These are phyloP conservation scores for Panopea generosa DNA, from an alignment of 2,888 invertebrate species.

Conservation along the genomic window DNA sequence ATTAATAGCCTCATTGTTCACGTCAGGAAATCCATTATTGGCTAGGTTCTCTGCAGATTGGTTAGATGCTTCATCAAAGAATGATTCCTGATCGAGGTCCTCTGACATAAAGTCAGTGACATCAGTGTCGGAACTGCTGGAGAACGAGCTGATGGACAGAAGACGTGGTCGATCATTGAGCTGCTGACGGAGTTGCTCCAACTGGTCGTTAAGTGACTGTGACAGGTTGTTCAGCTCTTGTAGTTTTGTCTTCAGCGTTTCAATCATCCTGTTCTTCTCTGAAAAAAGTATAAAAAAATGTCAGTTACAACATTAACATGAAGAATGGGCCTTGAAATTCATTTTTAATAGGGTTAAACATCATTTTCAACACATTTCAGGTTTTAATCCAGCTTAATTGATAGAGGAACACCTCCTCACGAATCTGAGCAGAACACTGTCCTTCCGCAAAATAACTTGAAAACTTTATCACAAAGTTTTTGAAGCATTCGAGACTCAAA, in stretches of 20 bases:
- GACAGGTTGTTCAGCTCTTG: constrained; percentile 67
- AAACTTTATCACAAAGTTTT: no score
- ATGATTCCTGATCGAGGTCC: constrained; percentile 38
- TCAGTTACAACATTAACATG: no score
- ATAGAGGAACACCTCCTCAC: no score
- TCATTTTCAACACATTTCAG: no score
- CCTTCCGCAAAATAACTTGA: no score
- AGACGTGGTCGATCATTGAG: constrained; percentile 35
- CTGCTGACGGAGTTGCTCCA: constrained; percentile 66
- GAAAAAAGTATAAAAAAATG: constrained; percentile 43
- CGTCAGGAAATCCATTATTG: constrained; percentile 2
- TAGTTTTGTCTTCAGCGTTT: constrained; percentile 66
- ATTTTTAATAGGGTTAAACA: no score
- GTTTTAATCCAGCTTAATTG: no score
- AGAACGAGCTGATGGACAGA: constrained; percentile 19
- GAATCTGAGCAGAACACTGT: no score
- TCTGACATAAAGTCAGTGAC: constrained; percentile 50
- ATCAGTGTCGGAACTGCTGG: constrained; percentile 46
- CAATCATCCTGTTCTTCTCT: constrained; percentile 70
- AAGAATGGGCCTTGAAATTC: no score
- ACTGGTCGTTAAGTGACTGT: constrained; percentile 66
- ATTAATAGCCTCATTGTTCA: background rate
- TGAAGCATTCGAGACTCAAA: no score
- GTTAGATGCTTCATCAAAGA: constrained; percentile 43
- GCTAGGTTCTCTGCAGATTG: constrained; percentile 20